Evolutionary conservation across 1,140 invertebrate species (phyloP).

Genomic region (Pseudomyrmex flavicornis): DNA sequence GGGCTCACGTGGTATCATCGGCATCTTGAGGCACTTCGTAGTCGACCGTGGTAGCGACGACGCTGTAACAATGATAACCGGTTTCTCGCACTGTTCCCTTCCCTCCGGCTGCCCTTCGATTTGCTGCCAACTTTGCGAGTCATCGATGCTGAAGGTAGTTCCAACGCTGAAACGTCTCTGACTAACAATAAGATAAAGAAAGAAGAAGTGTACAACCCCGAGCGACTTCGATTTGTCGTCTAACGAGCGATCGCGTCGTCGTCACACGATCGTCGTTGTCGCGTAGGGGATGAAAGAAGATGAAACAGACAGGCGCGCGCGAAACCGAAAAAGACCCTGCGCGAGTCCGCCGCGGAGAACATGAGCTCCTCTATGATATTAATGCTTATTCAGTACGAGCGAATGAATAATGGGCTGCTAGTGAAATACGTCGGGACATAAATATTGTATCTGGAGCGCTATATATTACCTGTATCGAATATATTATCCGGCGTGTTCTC

Average conservation of each 20-base stretch:
- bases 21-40: constrained; percentile 28
- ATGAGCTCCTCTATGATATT: constrained; percentile 79
- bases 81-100: constrained; percentile 47
- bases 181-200: background rate
- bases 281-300: background rate
- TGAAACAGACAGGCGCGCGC: background rate
- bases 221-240: constrained; percentile 10
- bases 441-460: constrained; percentile 85
- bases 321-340: constrained; percentile 52
- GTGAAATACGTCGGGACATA: constrained; percentile 83
- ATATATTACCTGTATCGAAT: constrained; percentile 84
- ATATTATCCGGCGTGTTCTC: constrained; percentile 80
- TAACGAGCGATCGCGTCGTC: background rate
- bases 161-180: constrained; percentile 5
- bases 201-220: background rate
- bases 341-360: constrained; percentile 19
- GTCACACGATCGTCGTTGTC: background rate
- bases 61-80: constrained; percentile 56
- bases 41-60: constrained; percentile 44
- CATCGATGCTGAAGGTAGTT: constrained; percentile 38
- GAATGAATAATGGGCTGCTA: constrained; percentile 85
- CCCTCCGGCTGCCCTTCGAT: constrained; percentile 10
- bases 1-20: background rate
- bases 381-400: constrained; percentile 83
- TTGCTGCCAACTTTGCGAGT: constrained; percentile 40